These are phyloP conservation scores for Petrocephalus microphthalmus DNA, from an alignment of 2,113 vertebrate species.

Conservation along the genomic window DNA sequence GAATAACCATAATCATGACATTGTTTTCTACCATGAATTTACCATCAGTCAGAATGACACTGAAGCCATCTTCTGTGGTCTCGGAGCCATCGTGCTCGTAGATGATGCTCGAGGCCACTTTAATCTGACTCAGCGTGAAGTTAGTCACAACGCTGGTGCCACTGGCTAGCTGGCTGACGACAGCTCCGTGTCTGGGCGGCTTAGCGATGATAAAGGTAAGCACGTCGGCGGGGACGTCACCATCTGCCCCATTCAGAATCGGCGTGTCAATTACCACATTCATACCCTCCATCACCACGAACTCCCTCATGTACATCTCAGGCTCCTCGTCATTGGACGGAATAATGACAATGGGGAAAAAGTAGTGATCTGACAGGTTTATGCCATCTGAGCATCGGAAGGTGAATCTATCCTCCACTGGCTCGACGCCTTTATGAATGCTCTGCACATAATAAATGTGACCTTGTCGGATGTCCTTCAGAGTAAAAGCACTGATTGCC, in stretches of 20 bases:
- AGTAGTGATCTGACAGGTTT: conserved; percentile 79
- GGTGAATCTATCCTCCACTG: conserved; percentile 84
- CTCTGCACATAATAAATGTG: conserved; percentile 93
- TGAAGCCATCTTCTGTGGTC: conserved; percentile 80
- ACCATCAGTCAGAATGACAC: conserved; percentile 78
- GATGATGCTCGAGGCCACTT: conserved; percentile 82
- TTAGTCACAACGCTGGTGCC: conserved; percentile 73
- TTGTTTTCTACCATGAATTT: conserved; percentile 70
- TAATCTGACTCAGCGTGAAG: conserved; percentile 83
- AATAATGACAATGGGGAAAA: conserved; percentile 80
- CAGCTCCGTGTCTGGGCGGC: conserved; percentile 74
- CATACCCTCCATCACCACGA: conserved; percentile 96
- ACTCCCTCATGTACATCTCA: conserved; percentile 82
- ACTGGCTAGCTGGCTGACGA: conserved; percentile 78
- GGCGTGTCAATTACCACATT: conserved; percentile 85
- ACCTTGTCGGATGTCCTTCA: conserved; percentile 78
- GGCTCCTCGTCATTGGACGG: conserved; percentile 87
- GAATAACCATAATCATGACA: conserved; percentile 75
- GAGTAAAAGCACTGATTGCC: conserved; percentile 83
- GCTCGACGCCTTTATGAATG: conserved; percentile 83
- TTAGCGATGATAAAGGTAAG: conserved; percentile 73
- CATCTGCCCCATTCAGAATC: conserved; percentile 81
- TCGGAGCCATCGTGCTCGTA: conserved; percentile 92
- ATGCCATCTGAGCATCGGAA: conserved; percentile 93
- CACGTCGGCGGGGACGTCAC: conserved; percentile 72